These are phyloP conservation scores for Microctonus hyperodae DNA, from an alignment of 2,888 invertebrate genomes.

Conservation along the genomic window DNA sequence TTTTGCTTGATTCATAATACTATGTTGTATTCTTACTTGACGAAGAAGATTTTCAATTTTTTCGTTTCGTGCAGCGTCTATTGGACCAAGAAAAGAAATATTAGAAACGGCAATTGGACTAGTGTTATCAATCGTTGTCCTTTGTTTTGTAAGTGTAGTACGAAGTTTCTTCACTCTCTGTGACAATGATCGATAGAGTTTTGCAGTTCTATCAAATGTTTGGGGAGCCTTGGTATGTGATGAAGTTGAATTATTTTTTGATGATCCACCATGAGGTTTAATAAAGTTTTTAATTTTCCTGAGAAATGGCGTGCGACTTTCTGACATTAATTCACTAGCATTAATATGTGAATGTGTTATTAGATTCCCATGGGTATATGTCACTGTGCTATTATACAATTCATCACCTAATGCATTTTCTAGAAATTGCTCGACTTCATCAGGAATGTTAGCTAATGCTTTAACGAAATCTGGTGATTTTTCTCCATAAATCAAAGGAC, in stretches of 20 bases:
- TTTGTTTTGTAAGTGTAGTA: background rate
- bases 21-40: conserved; percentile 47
- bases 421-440: conserved; percentile 46
- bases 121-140: background rate
- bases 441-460: conserved; percentile 21
- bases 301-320: conserved; percentile 35
- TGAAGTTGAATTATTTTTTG: background rate
- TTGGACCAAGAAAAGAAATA: background rate
- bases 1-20: conserved; percentile 58
- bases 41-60: conserved; percentile 44
- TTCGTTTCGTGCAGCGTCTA: conserved; percentile 26
- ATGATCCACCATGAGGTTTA: background rate
- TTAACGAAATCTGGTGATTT: background rate
- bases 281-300: conserved; percentile 17
- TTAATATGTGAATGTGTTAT: conserved; percentile 36
- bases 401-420: conserved; percentile 47
- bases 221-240: conserved; percentile 24
- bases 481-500: conserved; percentile 23
- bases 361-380: conserved; percentile 32
- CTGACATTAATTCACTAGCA: conserved; percentile 42
- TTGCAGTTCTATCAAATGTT: conserved; percentile 41
- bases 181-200: conserved; percentile 43
- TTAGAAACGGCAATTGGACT: background rate
- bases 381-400: conserved; percentile 39
- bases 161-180: conserved; percentile 40